Percentiles rank a stretch among this genome's conserved stretches.
phyloP scores from a whole-genome alignment of 2,797 vertebrate species.

The Tangara arthus region DNA sequence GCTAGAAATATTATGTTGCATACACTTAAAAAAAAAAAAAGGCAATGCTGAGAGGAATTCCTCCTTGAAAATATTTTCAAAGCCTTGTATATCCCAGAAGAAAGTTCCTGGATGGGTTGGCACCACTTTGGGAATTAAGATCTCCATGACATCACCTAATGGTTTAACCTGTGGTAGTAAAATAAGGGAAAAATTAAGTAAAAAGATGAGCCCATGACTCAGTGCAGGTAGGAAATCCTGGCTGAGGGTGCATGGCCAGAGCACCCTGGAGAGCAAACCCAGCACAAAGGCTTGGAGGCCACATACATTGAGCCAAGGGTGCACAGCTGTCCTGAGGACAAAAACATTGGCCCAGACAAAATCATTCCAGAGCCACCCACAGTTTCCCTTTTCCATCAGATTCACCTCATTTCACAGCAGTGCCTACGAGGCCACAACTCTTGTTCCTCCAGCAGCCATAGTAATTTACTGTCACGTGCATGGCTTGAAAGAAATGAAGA shows the following conservation, averaged over 20 bases:
- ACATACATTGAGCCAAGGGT: rapidly evolving
- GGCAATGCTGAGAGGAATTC: not conserved
- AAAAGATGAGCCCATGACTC: not conserved
- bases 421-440: not conserved
- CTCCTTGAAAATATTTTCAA: not conserved
- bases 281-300: not conserved
- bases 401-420: not conserved
- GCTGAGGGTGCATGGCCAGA: not conserved
- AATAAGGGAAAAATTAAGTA: not conserved
- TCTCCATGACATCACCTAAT: not conserved
- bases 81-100: not conserved
- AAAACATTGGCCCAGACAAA: not conserved
- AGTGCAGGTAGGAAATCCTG: not conserved
- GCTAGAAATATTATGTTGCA: not conserved
- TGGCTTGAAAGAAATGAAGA: not conserved
- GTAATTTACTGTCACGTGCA: not conserved
- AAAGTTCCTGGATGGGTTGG: not conserved
- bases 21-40: not conserved
- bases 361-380: not conserved
- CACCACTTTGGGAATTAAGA: not conserved
- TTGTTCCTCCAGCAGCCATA: not conserved
- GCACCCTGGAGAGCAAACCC: not conserved
- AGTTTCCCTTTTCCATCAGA: not conserved
- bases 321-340: not conserved
- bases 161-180: not conserved